These are phyloP conservation scores for Sternarchorhynchus goeldii DNA, from an alignment of 2,797 vertebrate species.

Conservation along the genomic window DNA sequence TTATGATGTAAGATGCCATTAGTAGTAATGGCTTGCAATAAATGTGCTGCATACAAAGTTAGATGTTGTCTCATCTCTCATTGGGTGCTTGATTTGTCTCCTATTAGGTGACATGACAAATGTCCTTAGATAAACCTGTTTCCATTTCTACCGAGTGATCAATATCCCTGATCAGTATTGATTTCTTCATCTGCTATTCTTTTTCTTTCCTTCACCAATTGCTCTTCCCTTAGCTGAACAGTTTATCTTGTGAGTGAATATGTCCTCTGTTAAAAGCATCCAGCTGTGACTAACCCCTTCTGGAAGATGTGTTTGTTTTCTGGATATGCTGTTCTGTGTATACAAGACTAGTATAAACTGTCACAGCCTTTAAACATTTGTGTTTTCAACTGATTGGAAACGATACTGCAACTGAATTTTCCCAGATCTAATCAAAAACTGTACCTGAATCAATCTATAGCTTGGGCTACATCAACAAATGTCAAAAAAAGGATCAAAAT, in stretches of 20 bases:
- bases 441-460: too few species aligned
- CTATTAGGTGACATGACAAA: constrained; percentile 35
- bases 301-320: background rate
- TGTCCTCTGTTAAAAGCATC: constrained; percentile 18
- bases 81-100: constrained; percentile 25
- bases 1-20: background rate
- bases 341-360: background rate
- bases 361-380: background rate
- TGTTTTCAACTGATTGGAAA: too few species aligned
- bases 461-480: too few species aligned
- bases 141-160: constrained; percentile 51
- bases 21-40: constrained; percentile 1
- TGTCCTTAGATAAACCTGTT: constrained; percentile 46
- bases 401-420: too few species aligned
- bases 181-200: constrained; percentile 54
- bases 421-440: too few species aligned
- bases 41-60: background rate
- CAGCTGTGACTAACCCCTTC: background rate
- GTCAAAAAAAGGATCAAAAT: too few species aligned
- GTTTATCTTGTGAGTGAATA: constrained; percentile 36
- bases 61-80: constrained; percentile 28
- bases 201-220: constrained; percentile 48
- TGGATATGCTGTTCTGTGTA: background rate
- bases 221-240: constrained; percentile 30
- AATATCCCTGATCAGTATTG: constrained; percentile 63